A percentile compares a stretch with the other conserved stretches of the same genome.
phyloP scores from a whole-genome alignment of 2,888 invertebrate genomes.

The Tachina fera region DNA sequence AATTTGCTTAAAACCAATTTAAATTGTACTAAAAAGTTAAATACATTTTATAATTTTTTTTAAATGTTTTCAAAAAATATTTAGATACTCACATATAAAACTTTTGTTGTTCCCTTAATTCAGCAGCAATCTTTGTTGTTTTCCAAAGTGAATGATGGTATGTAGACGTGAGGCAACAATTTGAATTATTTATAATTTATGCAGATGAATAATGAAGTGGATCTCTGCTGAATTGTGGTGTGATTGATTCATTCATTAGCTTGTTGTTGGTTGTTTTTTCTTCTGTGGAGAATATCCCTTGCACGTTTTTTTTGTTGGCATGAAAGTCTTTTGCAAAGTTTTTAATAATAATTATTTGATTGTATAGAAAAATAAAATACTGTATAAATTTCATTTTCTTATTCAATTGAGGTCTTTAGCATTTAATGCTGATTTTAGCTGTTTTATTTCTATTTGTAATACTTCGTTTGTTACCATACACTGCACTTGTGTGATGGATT shows the following conservation, averaged over 20 bases:
- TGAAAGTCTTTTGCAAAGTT: not conserved
- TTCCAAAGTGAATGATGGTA: not conserved
- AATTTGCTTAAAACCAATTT: not conserved
- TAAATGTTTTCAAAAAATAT: not conserved
- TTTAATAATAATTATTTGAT: not conserved
- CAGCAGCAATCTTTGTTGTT: not conserved
- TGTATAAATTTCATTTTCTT: slow-evolving; percentile 41
- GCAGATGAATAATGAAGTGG: slow-evolving; percentile 43
- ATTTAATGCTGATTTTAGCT: slow-evolving; percentile 19
- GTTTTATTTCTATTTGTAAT: not conserved
- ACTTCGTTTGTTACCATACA: slow-evolving; percentile 85
- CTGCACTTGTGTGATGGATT: slow-evolving; percentile 90
- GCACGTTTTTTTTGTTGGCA: not conserved
- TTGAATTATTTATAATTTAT: slow-evolving; percentile 59
- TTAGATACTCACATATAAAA: slow-evolving; percentile 40
- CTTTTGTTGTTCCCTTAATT: slow-evolving; percentile 19
- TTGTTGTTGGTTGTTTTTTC: slow-evolving; percentile 10
- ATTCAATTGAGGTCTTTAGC: slow-evolving; percentile 16
- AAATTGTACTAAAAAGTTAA: not conserved
- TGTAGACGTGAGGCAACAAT: slow-evolving; percentile 17
- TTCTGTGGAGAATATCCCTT: not conserved
- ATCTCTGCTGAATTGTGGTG: slow-evolving; percentile 30
- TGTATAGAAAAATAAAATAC: slow-evolving; percentile 33
- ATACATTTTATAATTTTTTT: not conserved
- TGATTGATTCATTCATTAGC: slow-evolving; percentile 2